These are phyloP conservation scores for Theropithecus gelada DNA, from an alignment of 2,113 vertebrate species.

Conservation along the genomic window DNA sequence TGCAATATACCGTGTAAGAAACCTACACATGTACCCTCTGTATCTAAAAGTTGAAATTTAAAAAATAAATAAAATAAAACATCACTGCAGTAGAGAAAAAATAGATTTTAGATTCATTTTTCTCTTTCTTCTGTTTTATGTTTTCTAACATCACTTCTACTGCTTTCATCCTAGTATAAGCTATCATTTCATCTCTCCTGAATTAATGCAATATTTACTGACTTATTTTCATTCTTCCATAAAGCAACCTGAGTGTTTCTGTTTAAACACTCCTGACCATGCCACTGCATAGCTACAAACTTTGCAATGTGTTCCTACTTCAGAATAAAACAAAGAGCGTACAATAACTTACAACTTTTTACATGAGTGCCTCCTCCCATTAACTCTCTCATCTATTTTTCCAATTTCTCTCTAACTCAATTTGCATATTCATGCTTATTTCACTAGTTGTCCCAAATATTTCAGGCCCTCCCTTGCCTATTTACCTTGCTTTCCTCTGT, in stretches of 20 bases:
- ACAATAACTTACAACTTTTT: not conserved
- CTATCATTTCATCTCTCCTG: not conserved
- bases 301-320: not conserved
- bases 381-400: not conserved
- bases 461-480: rapidly evolving
- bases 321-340: not conserved
- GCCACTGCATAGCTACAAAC: not conserved
- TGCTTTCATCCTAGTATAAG: not conserved
- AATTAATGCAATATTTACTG: not conserved
- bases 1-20: too few species aligned
- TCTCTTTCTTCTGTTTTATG: not conserved
- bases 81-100: too few species aligned
- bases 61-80: too few species aligned
- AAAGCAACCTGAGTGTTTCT: not conserved
- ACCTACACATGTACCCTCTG: too few species aligned
- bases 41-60: too few species aligned
- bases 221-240: not conserved
- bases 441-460: not conserved
- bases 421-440: not conserved
- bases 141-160: not conserved
- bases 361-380: not conserved
- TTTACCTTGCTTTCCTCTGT: not conserved
- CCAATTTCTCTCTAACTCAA: not conserved
- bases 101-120: not conserved
- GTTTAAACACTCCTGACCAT: not conserved